Base-by-base conservation (phyloP, 1,140 invertebrate genomes). In the Habropoda laboriosa region DNA sequence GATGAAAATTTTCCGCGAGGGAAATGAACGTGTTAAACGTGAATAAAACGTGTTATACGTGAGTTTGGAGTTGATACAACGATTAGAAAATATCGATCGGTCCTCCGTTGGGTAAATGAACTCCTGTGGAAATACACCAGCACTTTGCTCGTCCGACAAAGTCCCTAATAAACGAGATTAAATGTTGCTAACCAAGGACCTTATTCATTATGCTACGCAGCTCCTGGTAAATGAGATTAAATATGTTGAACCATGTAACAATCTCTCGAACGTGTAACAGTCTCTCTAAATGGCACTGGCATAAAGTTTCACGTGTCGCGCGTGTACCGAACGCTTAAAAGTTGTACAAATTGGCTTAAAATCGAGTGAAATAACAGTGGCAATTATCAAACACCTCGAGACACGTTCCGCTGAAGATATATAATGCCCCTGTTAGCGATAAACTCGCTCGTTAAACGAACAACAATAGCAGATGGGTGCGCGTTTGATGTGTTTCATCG, bases 91-190 rank as follows among this genome's bases (percentile, higher is more conserved):
- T 61, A 49, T 73, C 35, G 57, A 61, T 27, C 51, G 2, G 38
- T 27, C 18, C 18, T 1, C 6, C 3, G n/a, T n/a, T 4, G 13
- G 42, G 57, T 49, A 73, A 61, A 49, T 10, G 38, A 47, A 47
- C 42, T 60, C 32, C 38, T 7, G 32, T 18, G 42, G 30, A 73
- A 73, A 73, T 10, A 35, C 27, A 16, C 55, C 30, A 10, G 10
- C 12, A 3, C 27, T 73, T 61, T 16, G 4, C n/a, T n/a, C n/a
- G 27, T 16, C 24, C 10, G 24, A 42, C 47, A 57, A 42, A 71
- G 35, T 57, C 21, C 18, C 38, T 71, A 53, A 71, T 71, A 71
- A 57, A 57, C 21, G 24, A 57, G 51, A 57, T 71, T 71, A 71
- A 42, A 71, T 2, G 8, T 13, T 57, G 53, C 57, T 71, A 71